Conservation (phyloP, 2,888 invertebrate genomes). For the Drosophila hamatofila region DNA sequence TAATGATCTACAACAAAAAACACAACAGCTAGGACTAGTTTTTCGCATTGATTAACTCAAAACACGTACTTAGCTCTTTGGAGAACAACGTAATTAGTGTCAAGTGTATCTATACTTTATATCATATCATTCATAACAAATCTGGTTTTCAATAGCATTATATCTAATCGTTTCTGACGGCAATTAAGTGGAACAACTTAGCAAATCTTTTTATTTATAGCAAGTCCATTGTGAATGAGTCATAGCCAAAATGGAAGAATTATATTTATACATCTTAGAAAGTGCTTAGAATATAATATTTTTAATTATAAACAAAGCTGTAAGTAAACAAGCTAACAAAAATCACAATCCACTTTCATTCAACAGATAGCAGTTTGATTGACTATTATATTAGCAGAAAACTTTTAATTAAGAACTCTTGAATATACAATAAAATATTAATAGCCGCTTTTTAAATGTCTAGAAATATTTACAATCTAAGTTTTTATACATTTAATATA, state of each 20-base stretch:
- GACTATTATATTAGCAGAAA: background rate
- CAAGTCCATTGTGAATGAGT: constrained; percentile 12
- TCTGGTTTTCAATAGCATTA: constrained; percentile 1
- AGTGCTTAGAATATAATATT: too few species aligned
- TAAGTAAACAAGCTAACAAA: too few species aligned
- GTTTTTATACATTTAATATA: too few species aligned
- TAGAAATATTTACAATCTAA: too few species aligned
- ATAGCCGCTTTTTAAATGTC: too few species aligned
- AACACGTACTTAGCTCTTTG: constrained; percentile 28
- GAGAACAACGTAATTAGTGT: constrained; percentile 21
- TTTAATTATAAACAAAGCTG: too few species aligned
- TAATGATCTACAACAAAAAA: constrained; percentile 18
- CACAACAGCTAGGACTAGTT: constrained; percentile 1
- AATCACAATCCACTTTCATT: too few species aligned
- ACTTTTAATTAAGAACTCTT: background rate
- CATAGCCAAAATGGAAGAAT: background rate
- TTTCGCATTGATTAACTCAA: constrained; percentile 26
- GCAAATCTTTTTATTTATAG: constrained; percentile 1
- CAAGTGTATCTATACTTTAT: constrained; percentile 20
- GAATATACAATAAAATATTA: background rate
- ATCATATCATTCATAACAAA: constrained; percentile 19
- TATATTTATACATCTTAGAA: too few species aligned
- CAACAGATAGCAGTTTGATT: too few species aligned
- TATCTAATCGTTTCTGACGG: constrained; percentile 20
- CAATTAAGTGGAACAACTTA: background rate